phyloP scores from a whole-genome alignment of 2,797 vertebrate species.

The Falco concolor region DNA sequence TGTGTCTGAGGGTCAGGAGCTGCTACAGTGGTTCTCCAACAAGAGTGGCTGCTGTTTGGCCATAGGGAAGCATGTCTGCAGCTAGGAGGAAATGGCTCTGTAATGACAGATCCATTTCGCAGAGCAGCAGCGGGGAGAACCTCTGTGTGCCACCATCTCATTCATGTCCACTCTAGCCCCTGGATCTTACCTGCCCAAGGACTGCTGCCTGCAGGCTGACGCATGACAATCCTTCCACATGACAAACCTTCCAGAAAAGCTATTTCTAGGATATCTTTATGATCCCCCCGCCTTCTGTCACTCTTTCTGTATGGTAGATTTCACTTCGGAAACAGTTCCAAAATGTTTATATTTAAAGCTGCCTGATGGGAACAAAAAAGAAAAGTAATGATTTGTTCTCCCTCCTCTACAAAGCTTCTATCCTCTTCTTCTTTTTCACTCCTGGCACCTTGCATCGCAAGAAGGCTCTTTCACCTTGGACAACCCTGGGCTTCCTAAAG shows the following conservation, averaged over 20 bases:
- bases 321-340: neutral
- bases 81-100: neutral
- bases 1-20: neutral
- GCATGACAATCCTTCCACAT: neutral
- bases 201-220: neutral
- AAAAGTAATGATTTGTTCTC: neutral
- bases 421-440: neutral
- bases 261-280: neutral
- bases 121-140: neutral
- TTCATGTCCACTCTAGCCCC: neutral
- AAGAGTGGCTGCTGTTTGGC: neutral
- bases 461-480: neutral
- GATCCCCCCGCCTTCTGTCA: neutral
- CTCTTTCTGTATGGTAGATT: too few relatives aligned
- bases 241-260: neutral
- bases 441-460: neutral
- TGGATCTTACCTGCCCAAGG: neutral
- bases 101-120: neutral
- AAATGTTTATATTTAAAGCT: neutral
- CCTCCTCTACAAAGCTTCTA: neutral
- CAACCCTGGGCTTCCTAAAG: neutral
- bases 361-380: neutral
- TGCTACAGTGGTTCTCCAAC: accelerated
- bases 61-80: accelerated
- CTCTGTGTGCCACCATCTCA: neutral